A percentile compares a stretch with the other conserved stretches of the same genome.
phyloP scores from a whole-genome alignment of 2,797 vertebrate genomes.

The Linurgus olivaceus region DNA sequence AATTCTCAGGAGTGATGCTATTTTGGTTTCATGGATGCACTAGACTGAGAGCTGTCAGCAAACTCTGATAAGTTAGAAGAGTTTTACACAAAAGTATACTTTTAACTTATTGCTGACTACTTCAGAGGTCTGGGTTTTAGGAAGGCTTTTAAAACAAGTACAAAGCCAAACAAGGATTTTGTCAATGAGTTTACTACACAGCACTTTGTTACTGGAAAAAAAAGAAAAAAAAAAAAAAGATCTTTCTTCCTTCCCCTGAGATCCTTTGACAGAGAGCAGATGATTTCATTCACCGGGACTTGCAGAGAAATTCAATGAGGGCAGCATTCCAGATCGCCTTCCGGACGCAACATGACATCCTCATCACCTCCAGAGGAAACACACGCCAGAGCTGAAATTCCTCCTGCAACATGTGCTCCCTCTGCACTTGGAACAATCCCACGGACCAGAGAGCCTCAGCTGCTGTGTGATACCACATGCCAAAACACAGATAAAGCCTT shows the following conservation, averaged over 20 bases:
- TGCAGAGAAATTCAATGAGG: background rate
- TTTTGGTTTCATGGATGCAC: background rate
- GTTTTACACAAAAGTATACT: background rate
- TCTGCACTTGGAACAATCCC: conserved; percentile 1
- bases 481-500: conserved; percentile 16
- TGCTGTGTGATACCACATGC: background rate
- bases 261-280: conserved; percentile 30
- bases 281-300: background rate
- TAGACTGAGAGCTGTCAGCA: background rate
- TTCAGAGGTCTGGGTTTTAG: background rate
- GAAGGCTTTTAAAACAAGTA: background rate
- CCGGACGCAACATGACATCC: conserved; percentile 3
- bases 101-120: background rate
- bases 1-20: background rate
- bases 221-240: background rate
- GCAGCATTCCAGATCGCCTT: conserved; percentile 39
- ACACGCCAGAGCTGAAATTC: background rate
- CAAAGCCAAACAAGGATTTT: background rate
- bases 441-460: conserved; percentile 29
- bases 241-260: background rate
- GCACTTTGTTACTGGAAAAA: background rate
- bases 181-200: background rate
- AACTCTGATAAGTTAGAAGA: background rate
- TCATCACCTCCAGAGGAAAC: conserved; percentile 36
- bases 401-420: conserved; percentile 7